Evolutionary conservation across 2,113 vertebrate species (phyloP), one percentile per base, ranked within the genome.

Genomic region (Corapipo altera): DNA sequence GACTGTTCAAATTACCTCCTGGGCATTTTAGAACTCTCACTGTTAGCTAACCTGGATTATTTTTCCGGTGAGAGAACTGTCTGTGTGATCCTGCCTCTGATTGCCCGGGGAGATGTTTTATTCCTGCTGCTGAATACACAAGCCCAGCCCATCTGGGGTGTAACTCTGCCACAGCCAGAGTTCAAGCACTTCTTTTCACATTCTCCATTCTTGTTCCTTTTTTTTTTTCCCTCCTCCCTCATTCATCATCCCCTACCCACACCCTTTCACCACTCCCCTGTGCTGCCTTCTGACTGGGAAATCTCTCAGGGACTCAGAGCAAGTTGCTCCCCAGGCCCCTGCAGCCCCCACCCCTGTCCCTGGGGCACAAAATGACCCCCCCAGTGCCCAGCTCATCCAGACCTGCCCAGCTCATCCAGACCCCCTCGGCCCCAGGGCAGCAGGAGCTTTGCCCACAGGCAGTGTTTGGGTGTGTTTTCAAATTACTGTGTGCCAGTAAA

Each of bases 111-210:
- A 27, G 46, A 43, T 30, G 44, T 52, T 94, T 89, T 51, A 59
- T 77, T 73, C 85, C 78, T 70, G 2, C 67, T 61, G 58, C 91
- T 62, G 71, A 85, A 73, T 15, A 49, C 90, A 83, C 82, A 35
- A 94, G 55, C 44, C 94, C 76, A 76, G 76, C 82, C 88, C 91
- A 83, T 91, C 95, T 91, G 88, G 33, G 59, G 58, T 44, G 80
- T 77, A 52, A 76, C 21, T 27, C 76, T 46, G 5, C 95, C 13
- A 41, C 85, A 85, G 85, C 35, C 89, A 90, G 89, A 94, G 81
- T 90, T 86, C 89, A 85, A 71, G 37, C 87, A 3, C 51, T 94
- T 85, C 89, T 93, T 96, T 95, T 90, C 94, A 88, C 89, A 88
- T 88, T 78, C 93, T 71, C 81, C 32, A 51, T 74, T 74, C 77